Base-by-base conservation (phyloP, 2,113 vertebrate genomes). In the Poeciliopsis turrubarensis region DNA sequence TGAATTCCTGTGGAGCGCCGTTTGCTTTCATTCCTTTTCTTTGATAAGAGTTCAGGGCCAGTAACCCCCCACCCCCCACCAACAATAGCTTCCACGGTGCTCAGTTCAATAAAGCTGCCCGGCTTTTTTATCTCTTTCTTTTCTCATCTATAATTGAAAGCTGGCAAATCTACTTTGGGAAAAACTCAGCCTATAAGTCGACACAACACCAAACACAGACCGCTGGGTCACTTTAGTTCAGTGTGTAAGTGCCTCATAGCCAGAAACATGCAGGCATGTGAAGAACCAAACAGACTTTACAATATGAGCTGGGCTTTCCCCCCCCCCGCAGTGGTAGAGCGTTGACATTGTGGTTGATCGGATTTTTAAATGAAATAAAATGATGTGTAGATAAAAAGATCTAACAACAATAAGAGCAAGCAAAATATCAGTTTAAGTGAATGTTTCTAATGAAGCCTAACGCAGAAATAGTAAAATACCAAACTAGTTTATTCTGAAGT, bases 61-160 rank as follows among this genome's bases (percentile, higher is more conserved):
- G 41, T 29, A 30, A 70, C 11, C 68, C 63, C 31, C 67, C 68
- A n/a, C 64, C 32, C 65, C 31, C 67, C 68, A 1, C 64, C 32
- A 73, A 80, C 76, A 86, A 76, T 70, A 57, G 63, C 70, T 74
- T 78, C 72, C 14, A 29, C 25, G 1, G 68, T 39, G 76, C 78
- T 80, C 30, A 63, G 25, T 82, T 82, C 85, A 68, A 79, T 65
- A 27, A 72, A 68, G 61, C 60, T 63, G 84, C 34, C 70, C 76
- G 60, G 60, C 57, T 65, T 77, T 41, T 44, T 44, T 79, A 65
- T 66, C 67, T 72, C 64, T 70, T 65, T 61, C 60, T 61, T 68
- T 77, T 37, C 37, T 90, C 78, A 85, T 89, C 34, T 71, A 89
- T 89, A 71, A 88, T 90, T 85, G 70, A 90, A 83, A 79, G 65